Conservation (phyloP, 2,797 vertebrate genomes). For the Rhabdomys pumilio region DNA sequence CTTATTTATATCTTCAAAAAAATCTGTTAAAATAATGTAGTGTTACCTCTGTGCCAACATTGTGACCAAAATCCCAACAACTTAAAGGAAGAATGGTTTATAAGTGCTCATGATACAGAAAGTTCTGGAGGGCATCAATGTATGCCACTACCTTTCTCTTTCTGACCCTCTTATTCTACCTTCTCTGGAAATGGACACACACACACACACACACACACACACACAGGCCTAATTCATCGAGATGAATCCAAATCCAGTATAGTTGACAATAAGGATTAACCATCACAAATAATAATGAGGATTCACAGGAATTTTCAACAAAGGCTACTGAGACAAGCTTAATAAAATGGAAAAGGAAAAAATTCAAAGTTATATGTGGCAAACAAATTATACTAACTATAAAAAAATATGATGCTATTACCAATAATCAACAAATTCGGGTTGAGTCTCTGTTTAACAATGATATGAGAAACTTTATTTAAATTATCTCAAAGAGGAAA, state of each 20-base stretch:
- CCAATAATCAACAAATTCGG: slow-evolving; percentile 44
- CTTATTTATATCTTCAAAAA: slow-evolving; percentile 33
- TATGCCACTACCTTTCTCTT: not conserved
- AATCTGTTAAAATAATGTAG: not conserved
- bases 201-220: not conserved
- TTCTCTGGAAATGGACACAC: not conserved
- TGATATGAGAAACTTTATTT: not conserved
- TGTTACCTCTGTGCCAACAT: not conserved
- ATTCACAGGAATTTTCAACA: not conserved
- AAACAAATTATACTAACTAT: not conserved
- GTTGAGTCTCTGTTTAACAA: not conserved
- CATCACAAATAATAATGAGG: slow-evolving; percentile 22
- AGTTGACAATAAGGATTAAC: not conserved
- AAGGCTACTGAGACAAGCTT: slow-evolving; percentile 42
- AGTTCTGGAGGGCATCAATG: not conserved
- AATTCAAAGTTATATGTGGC: slow-evolving; percentile 23
- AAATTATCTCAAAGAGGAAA: slow-evolving; percentile 63
- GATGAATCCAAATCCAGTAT: not conserved
- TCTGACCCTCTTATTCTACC: not conserved
- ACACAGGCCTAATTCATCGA: not conserved
- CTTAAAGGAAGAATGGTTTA: not conserved
- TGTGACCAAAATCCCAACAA: not conserved
- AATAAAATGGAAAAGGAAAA: slow-evolving; percentile 39
- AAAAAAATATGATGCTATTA: slow-evolving; percentile 3
- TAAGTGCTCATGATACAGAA: not conserved